A percentile compares a stretch with the other conserved stretches of the same genome.
Evolutionary conservation across 2,113 vertebrate species (phyloP).

Genomic region (Strix aluco): DNA sequence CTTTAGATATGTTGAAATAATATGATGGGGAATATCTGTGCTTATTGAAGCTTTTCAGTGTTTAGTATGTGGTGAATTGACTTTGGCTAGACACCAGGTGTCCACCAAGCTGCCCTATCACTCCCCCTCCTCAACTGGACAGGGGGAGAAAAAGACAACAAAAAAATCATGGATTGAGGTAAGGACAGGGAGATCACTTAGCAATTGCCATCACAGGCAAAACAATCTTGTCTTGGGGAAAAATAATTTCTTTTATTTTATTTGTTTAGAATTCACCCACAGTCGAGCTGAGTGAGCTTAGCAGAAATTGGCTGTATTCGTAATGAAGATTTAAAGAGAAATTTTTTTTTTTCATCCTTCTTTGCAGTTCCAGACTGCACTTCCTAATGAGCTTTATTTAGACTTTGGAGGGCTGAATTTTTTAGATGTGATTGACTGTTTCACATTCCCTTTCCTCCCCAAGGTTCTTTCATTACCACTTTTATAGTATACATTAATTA

Average conservation of each 20-base stretch:
- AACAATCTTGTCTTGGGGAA: not conserved
- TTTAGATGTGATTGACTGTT: not conserved
- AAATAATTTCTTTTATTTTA: not conserved
- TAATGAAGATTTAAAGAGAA: not conserved
- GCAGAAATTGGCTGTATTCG: not conserved
- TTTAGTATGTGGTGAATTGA: not conserved
- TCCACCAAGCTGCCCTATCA: not conserved
- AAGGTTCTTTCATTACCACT: not conserved
- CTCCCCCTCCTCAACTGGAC: not conserved
- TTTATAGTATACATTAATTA: not conserved
- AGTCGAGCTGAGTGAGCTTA: not conserved
- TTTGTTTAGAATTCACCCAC: not conserved
- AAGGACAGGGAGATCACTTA: not conserved
- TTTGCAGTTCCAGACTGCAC: not conserved
- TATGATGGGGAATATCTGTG: not conserved
- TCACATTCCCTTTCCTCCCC: not conserved
- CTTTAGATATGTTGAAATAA: not conserved
- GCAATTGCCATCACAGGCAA: not conserved
- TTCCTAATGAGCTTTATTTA: not conserved
- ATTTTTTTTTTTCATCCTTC: not conserved
- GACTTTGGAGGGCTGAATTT: not conserved
- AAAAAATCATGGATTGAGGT: not conserved
- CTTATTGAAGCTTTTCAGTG: not conserved
- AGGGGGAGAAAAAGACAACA: accelerated
- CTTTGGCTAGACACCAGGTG: not conserved